Conservation (phyloP, 2,888 invertebrate species). For the Zonitis immaculata region DNA sequence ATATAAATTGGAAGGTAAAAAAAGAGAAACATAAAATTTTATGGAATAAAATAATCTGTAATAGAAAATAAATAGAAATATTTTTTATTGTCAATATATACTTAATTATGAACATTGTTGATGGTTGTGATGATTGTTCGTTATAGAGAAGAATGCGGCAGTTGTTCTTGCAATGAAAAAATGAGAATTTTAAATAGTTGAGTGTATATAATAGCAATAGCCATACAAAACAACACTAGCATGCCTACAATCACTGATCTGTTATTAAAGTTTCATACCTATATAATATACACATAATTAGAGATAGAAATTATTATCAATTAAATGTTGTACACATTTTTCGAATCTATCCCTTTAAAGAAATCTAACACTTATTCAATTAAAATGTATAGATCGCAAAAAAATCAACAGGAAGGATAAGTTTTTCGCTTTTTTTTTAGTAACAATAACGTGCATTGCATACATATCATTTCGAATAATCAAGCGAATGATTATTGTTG, state of each 20-base stretch:
- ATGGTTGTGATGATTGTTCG: not conserved
- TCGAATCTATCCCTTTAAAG: too few species aligned
- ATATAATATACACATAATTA: not conserved
- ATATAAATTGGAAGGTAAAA: too few species aligned
- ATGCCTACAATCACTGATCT: not conserved
- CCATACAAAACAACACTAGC: too few species aligned
- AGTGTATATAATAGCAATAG: not conserved
- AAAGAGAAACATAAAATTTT: too few species aligned
- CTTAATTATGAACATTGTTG: not conserved
- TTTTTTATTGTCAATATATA: not conserved
- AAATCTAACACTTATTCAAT: not conserved
- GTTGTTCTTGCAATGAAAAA: not conserved
- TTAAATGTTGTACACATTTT: too few species aligned
- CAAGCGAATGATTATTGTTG: not conserved
- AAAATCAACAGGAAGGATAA: constrained; percentile 10
- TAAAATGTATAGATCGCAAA: not conserved
- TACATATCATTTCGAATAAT: not conserved
- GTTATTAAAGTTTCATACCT: not conserved
- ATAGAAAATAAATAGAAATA: too few species aligned
- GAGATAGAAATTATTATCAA: not conserved
- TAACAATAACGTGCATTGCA: not conserved
- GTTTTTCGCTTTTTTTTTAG: not conserved
- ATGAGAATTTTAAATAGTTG: not conserved
- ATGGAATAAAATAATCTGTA: too few species aligned
- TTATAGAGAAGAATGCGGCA: not conserved